phyloP scores from a whole-genome alignment of 2,888 invertebrate genomes.

The Caenorhabditis japonica region DNA sequence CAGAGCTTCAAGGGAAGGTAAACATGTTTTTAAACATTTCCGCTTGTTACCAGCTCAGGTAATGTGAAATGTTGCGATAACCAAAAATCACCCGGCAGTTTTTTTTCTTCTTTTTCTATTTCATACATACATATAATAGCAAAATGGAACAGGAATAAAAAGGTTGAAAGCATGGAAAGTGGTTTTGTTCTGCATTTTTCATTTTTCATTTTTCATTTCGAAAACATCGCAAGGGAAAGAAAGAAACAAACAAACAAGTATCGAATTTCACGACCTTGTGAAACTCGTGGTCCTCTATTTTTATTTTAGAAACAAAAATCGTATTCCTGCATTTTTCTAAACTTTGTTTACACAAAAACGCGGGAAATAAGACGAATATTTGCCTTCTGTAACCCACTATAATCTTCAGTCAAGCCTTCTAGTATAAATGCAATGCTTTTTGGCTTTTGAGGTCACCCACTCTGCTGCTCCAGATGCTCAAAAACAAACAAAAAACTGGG shows the following conservation, averaged over 20 bases:
- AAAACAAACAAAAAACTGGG: constrained; percentile 34
- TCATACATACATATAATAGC: too few relatives aligned
- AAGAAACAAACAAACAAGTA: constrained; percentile 50
- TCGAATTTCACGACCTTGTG: constrained; percentile 36
- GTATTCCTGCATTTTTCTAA: too few relatives aligned
- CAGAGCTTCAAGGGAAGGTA: constrained; percentile 16
- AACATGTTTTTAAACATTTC: constrained; percentile 37
- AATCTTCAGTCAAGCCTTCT: too few relatives aligned
- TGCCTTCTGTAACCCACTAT: too few relatives aligned
- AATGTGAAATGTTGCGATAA: constrained; percentile 21
- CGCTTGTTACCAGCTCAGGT: constrained; percentile 8
- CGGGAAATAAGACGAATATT: too few relatives aligned
- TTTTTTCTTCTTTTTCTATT: background rate
- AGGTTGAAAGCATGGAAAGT: too few relatives aligned
- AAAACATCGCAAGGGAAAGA: constrained; percentile 45
- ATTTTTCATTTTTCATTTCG: constrained; percentile 27
- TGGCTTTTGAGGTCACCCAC: too few relatives aligned
- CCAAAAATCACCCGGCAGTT: constrained; percentile 11
- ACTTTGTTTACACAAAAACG: constrained; percentile 27
- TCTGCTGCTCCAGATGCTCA: constrained; percentile 27
- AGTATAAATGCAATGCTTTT: too few relatives aligned
- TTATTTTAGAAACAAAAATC: too few relatives aligned
- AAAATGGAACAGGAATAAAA: too few relatives aligned
- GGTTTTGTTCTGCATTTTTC: too few relatives aligned
- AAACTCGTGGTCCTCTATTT: constrained; percentile 36